These are phyloP conservation scores for Luffia ferchaultella DNA, from an alignment of 2,888 invertebrate genomes.

Conservation along the genomic window DNA sequence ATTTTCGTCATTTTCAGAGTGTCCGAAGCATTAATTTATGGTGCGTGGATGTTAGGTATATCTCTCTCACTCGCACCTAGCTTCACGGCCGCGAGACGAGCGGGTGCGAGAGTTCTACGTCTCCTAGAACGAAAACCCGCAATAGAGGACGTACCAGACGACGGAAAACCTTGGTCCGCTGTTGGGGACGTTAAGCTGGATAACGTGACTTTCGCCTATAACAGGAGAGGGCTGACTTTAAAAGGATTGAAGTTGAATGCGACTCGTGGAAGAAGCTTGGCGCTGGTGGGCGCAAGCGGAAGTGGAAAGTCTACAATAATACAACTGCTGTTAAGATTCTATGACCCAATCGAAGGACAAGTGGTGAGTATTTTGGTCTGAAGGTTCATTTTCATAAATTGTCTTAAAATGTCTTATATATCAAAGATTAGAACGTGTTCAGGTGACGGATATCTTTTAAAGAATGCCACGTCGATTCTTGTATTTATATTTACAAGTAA, in stretches of 20 bases:
- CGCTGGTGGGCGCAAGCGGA: constrained; percentile 76
- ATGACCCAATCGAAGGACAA: constrained; percentile 71
- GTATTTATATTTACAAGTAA: too few relatives aligned
- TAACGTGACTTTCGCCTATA: not conserved
- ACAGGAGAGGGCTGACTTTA: constrained; percentile 52
- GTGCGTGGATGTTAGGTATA: constrained; percentile 82
- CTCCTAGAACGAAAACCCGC: constrained; percentile 63
- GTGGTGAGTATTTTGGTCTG: constrained; percentile 51
- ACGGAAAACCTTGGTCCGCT: not conserved
- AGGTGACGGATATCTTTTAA: too few relatives aligned
- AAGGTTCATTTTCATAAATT: too few relatives aligned
- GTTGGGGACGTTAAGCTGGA: not conserved
- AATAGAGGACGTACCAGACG: not conserved
- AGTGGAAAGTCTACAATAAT: constrained; percentile 85
- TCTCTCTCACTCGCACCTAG: constrained; percentile 80
- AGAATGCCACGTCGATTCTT: too few relatives aligned
- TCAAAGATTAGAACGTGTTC: too few relatives aligned
- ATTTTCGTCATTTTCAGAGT: too few relatives aligned
- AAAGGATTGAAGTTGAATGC: constrained; percentile 70
- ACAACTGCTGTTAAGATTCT: constrained; percentile 78
- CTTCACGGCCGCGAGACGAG: constrained; percentile 74
- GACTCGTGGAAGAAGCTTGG: constrained; percentile 72
- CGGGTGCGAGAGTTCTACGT: constrained; percentile 71
- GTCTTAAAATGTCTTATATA: too few relatives aligned
- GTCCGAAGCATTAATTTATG: constrained; percentile 79